Evolutionary conservation across 23 tunicate species (phyloP).

Genomic region (Ascidia mentula): DNA sequence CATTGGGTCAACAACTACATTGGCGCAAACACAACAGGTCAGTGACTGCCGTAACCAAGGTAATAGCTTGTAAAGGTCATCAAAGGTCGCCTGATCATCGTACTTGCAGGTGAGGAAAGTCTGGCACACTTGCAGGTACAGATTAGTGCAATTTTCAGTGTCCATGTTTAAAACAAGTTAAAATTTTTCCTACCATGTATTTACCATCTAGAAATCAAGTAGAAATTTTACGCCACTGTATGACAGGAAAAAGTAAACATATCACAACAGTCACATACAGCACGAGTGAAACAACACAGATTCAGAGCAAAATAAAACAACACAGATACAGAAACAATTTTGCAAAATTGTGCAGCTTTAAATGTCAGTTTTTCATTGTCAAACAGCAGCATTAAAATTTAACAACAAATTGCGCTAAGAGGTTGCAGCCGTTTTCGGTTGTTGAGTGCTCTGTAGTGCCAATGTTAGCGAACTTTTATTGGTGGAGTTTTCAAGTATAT

Average conservation of each 20-base stretch:
- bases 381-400: no score
- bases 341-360: no score
- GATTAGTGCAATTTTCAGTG: conserved; percentile 77
- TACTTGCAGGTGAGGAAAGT: conserved; percentile 62
- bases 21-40: conserved; percentile 79
- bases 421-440: background rate
- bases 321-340: no score
- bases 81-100: conserved; percentile 59
- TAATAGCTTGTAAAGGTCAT: conserved; percentile 65
- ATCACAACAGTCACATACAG: no score
- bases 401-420: no score
- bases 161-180: conserved; percentile 46
- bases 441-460: background rate
- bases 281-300: no score
- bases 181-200: no score
- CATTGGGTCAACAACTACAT: conserved; percentile 75
- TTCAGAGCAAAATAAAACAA: no score
- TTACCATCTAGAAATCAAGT: no score
- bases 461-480: background rate
- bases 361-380: no score
- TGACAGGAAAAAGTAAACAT: no score
- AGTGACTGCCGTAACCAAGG: conserved; percentile 90
- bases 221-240: no score
- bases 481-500: conserved; percentile 6
- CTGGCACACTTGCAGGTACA: conserved; percentile 81